phyloP scores from a whole-genome alignment of 2,113 vertebrate species.

The Bufo gargarizans region DNA sequence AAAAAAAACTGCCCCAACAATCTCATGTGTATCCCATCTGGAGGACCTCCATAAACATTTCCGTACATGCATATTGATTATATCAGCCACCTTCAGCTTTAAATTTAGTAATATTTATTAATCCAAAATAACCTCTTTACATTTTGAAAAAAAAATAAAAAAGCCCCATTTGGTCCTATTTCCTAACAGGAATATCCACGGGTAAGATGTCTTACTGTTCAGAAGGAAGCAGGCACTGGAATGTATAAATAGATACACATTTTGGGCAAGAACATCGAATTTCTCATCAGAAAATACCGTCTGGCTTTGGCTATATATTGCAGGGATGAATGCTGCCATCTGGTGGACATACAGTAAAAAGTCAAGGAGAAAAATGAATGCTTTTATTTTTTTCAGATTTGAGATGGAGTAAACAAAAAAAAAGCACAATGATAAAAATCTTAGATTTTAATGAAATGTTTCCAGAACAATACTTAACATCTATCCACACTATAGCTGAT shows the following conservation, averaged over 20 bases:
- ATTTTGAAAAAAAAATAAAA: too few species aligned
- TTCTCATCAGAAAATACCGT: not conserved
- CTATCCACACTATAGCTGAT: too few species aligned
- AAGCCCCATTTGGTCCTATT: not conserved
- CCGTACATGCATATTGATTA: too few species aligned
- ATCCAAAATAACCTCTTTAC: too few species aligned
- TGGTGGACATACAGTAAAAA: slow-evolving; percentile 4
- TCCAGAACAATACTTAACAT: too few species aligned
- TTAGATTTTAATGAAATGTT: too few species aligned
- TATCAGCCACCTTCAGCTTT: too few species aligned
- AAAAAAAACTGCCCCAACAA: not conserved
- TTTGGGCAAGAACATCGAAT: not conserved
- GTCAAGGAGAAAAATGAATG: not conserved
- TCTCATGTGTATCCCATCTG: too few species aligned
- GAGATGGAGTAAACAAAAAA: not conserved
- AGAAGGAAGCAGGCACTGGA: not conserved
- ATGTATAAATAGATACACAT: not conserved
- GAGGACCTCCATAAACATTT: too few species aligned
- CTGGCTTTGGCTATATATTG: not conserved
- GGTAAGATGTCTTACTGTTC: not conserved
- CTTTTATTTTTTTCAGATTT: not conserved
- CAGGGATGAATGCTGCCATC: slow-evolving; percentile 15
- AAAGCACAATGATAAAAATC: too few species aligned
- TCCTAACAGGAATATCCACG: too few species aligned
- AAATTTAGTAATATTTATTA: too few species aligned